Percentiles rank a stretch among this genome's conserved stretches.
phyloP scores from a whole-genome alignment of 2,797 vertebrate species.

The Anguilla marmorata region DNA sequence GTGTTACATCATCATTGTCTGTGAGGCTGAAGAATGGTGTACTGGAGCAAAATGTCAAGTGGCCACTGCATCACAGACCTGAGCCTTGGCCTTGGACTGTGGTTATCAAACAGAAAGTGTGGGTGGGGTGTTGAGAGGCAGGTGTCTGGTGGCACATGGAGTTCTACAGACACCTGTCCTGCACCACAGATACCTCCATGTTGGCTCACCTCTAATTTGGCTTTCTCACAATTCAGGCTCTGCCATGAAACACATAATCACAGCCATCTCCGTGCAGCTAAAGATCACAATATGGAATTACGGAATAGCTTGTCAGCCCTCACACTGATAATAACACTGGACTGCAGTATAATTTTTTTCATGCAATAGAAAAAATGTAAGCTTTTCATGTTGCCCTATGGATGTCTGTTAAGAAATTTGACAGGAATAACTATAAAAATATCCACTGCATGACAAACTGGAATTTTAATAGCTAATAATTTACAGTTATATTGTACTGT shows the following conservation, averaged over 20 bases:
- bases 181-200: neutral
- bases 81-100: neutral
- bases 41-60: constrained; percentile 53
- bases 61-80: constrained; percentile 36
- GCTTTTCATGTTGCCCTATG: neutral
- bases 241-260: neutral
- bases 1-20: too few species aligned
- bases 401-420: too few species aligned
- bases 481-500: too few species aligned
- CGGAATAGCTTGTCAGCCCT: too few species aligned
- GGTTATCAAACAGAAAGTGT: neutral
- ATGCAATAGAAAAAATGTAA: neutral
- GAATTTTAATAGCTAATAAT: too few species aligned
- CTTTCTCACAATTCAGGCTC: neutral
- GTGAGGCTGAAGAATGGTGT: constrained; percentile 60
- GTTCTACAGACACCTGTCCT: neutral
- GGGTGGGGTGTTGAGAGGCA: neutral
- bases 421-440: too few species aligned
- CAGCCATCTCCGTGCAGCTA: neutral
- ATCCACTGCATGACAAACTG: too few species aligned
- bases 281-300: neutral
- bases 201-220: neutral
- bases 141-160: neutral
- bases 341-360: too few species aligned
- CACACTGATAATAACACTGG: too few species aligned